Percentiles rank a stretch among this genome's conserved stretches.
Conservation (phyloP, 2,888 invertebrate species). For the Bellardia bayeri region DNA sequence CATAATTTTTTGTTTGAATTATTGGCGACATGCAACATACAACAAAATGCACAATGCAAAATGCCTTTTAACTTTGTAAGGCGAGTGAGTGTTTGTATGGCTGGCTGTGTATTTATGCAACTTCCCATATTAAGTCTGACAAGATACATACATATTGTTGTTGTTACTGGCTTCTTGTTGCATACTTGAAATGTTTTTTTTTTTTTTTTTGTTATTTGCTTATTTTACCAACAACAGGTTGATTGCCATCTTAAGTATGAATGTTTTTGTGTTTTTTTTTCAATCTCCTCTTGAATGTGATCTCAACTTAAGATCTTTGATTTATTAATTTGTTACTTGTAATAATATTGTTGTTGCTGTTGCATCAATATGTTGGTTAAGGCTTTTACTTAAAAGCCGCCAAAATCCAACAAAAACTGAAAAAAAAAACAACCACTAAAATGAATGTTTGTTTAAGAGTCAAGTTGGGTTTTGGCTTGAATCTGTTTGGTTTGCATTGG, state of each 20-base stretch:
- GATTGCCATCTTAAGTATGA: slow-evolving; percentile 69
- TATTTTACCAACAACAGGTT: slow-evolving; percentile 62
- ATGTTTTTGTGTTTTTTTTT: background rate
- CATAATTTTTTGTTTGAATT: slow-evolving; percentile 51
- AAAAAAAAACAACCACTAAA: background rate
- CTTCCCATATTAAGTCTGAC: slow-evolving; percentile 57
- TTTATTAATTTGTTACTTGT: slow-evolving; percentile 72
- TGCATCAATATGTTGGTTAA: slow-evolving; percentile 41
- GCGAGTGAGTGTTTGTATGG: background rate
- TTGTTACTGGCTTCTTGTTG: slow-evolving; percentile 28
- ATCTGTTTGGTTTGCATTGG: slow-evolving; percentile 15
- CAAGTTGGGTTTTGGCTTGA: slow-evolving; percentile 5
- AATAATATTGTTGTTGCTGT: slow-evolving; percentile 18
- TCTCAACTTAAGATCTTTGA: slow-evolving; percentile 69
- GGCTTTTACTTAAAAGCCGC: slow-evolving; percentile 62
- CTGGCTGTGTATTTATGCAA: slow-evolving; percentile 28
- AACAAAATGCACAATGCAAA: background rate
- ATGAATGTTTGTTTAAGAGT: slow-evolving; percentile 33
- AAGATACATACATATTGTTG: slow-evolving; percentile 43
- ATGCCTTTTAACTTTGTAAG: slow-evolving; percentile 21
- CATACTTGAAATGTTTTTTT: slow-evolving; percentile 45
- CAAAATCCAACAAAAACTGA: slow-evolving; percentile 30
- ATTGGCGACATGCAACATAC: slow-evolving; percentile 62
- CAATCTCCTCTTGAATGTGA: slow-evolving; percentile 52
- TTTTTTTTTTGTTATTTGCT: slow-evolving; percentile 27